Conservation (phyloP, 2,888 invertebrate genomes). For the Apantesis nais region DNA sequence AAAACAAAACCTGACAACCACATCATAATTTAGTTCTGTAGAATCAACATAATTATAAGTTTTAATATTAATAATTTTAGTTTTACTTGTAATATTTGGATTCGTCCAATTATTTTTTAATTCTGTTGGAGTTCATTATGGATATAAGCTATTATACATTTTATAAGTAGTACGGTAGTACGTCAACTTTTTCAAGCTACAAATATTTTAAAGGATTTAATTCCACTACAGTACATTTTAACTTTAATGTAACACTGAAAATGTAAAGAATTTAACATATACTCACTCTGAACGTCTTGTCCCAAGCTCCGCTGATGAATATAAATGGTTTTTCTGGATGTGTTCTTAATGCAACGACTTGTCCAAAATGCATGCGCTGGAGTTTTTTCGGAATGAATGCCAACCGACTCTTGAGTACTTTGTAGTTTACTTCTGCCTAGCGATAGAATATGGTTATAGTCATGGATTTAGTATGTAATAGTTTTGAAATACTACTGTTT, state of each 20-base stretch:
- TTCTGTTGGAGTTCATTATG: neutral
- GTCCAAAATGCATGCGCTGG: conserved; percentile 74
- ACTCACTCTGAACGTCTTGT: conserved; percentile 83
- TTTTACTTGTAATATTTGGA: neutral
- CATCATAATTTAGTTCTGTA: neutral
- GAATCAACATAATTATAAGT: neutral
- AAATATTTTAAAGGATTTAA: neutral
- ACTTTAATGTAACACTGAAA: neutral
- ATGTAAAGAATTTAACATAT: neutral
- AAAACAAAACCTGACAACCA: neutral
- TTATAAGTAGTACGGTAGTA: too few relatives aligned
- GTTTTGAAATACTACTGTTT: neutral
- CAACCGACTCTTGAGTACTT: conserved; percentile 77
- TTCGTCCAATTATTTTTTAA: neutral
- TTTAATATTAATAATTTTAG: too few relatives aligned
- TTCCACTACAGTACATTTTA: neutral
- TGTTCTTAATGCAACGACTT: conserved; percentile 78
- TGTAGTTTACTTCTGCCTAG: conserved; percentile 66
- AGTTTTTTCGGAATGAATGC: conserved; percentile 78
- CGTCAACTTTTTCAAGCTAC: too few relatives aligned
- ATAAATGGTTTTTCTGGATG: conserved; percentile 72
- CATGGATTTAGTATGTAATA: neutral
- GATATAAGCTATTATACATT: too few relatives aligned
- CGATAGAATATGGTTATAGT: conserved; percentile 19
- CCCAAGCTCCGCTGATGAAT: conserved; percentile 85